A percentile compares a stretch with the other conserved stretches of the same genome.
Conservation (phyloP, 2,113 vertebrate species). For the Lamprotornis superbus region DNA sequence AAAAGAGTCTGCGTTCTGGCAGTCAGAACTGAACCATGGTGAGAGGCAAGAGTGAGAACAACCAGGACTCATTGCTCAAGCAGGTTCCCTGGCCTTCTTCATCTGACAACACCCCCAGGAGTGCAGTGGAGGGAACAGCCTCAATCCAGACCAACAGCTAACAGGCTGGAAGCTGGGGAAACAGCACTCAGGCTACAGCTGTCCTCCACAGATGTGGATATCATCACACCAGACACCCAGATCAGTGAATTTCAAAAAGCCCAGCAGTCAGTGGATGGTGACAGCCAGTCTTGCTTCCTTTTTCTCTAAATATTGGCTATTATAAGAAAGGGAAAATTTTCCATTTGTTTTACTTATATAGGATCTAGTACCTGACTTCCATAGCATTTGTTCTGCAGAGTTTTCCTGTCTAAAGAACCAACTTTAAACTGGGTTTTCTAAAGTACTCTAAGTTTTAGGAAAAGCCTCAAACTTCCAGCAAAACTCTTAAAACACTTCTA, state of each 20-base stretch:
- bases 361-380: not conserved
- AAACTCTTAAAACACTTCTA: not conserved
- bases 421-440: not conserved
- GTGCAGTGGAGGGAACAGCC: accelerated
- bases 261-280: not conserved
- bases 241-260: not conserved
- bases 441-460: not conserved
- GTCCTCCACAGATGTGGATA: not conserved
- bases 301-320: not conserved
- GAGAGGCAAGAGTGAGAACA: not conserved
- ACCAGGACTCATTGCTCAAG: not conserved
- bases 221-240: not conserved
- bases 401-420: not conserved
- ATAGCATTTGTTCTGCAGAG: not conserved
- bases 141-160: not conserved
- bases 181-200: not conserved
- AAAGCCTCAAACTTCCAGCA: not conserved
- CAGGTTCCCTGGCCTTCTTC: not conserved
- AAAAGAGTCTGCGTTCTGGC: not conserved
- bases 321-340: not conserved
- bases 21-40: not conserved
- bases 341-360: not conserved
- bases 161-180: not conserved
- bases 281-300: not conserved
- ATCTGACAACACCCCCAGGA: not conserved